These are phyloP conservation scores for Ursus arctos DNA, from an alignment of 2,113 vertebrate species.

Conservation along the genomic window DNA sequence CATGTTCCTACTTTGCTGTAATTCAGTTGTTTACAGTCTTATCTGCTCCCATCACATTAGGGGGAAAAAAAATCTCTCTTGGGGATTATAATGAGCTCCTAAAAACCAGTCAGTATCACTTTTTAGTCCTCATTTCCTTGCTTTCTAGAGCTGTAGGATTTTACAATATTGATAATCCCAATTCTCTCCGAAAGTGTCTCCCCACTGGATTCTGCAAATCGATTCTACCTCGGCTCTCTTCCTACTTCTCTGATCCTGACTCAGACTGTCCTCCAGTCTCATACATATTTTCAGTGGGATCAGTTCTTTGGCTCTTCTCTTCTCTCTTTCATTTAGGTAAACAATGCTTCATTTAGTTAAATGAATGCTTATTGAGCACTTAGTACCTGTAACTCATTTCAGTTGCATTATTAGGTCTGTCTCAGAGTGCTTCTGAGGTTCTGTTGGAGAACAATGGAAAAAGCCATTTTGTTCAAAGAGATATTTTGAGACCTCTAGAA, in stretches of 20 bases:
- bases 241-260: neutral
- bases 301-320: neutral
- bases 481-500: constrained; percentile 1
- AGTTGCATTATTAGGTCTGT: neutral
- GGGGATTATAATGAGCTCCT: neutral
- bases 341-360: neutral
- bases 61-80: neutral
- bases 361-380: neutral
- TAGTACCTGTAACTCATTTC: neutral
- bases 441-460: neutral
- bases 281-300: neutral
- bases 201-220: neutral
- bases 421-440: neutral
- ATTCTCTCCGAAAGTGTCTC: neutral
- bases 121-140: neutral
- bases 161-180: neutral
- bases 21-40: neutral
- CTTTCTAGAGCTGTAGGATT: neutral
- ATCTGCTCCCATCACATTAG: neutral
- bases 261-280: neutral
- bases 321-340: neutral
- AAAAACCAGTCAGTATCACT: neutral
- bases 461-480: constrained; percentile 22
- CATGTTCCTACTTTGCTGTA: neutral
- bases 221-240: neutral